These are phyloP conservation scores for Wiebesia pumilae DNA, from an alignment of 1,140 invertebrate species.

Conservation along the genomic window DNA sequence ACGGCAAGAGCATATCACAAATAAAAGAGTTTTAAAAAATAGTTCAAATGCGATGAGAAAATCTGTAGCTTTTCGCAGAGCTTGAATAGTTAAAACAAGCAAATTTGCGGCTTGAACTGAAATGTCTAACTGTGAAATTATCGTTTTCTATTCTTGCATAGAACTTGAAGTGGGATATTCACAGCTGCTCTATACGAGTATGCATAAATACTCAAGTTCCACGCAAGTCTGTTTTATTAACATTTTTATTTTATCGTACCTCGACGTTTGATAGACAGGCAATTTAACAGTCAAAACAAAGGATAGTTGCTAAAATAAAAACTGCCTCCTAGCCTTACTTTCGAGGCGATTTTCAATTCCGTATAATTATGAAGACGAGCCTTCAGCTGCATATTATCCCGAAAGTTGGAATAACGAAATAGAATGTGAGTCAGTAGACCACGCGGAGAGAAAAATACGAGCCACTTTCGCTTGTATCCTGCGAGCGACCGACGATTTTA, in stretches of 20 bases:
- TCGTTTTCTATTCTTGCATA: neutral
- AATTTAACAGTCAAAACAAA: conserved; percentile 22
- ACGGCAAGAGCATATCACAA: neutral
- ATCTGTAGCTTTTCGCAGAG: neutral
- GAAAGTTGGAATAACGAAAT: neutral
- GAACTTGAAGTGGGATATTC: conserved; percentile 4
- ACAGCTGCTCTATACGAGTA: neutral
- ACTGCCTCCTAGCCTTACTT: neutral
- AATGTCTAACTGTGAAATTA: conserved; percentile 1
- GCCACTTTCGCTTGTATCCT: neutral
- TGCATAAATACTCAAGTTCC: neutral
- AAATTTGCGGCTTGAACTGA: neutral
- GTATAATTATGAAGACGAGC: neutral
- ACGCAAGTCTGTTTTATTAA: neutral
- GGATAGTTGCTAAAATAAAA: neutral
- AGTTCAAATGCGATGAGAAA: neutral
- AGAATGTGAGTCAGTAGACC: conserved; percentile 28
- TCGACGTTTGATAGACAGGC: neutral
- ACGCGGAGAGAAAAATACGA: neutral
- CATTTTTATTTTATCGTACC: neutral
- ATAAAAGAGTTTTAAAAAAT: neutral
- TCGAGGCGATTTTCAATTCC: neutral
- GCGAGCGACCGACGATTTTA: neutral
- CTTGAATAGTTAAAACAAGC: neutral
- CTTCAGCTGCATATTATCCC: no score